Conservation (phyloP, 2,797 vertebrate genomes). For the Jordanella pulchra region DNA sequence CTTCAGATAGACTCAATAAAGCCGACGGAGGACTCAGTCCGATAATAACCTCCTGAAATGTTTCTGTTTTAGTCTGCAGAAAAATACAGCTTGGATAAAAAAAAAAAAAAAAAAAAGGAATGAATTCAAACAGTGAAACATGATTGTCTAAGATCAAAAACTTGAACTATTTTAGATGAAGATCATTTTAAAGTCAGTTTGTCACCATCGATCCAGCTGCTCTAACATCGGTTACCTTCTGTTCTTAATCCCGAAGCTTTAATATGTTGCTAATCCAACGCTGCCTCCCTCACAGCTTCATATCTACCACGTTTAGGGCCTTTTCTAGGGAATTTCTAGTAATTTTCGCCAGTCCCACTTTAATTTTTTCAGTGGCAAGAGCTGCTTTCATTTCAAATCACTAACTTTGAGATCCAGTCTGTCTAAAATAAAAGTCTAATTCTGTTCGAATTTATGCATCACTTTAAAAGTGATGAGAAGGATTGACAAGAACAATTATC, state of each 20-base stretch:
- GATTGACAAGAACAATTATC: neutral
- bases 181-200: too few species aligned
- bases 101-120: too few species aligned
- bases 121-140: too few species aligned
- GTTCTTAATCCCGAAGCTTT: neutral
- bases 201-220: neutral
- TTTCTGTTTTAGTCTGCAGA: constrained; percentile 9
- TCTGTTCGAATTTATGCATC: too few species aligned
- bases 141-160: constrained; percentile 3
- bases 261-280: neutral
- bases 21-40: constrained; percentile 7
- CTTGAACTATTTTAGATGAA: too few species aligned
- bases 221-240: neutral
- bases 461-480: too few species aligned
- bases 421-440: neutral
- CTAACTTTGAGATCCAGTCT: too few species aligned
- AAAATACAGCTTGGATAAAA: neutral
- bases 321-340: too few species aligned
- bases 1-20: constrained; percentile 20
- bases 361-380: too few species aligned
- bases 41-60: neutral
- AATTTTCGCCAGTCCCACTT: too few species aligned
- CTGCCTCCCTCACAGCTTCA: neutral
- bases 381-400: too few species aligned
- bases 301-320: neutral